phyloP scores from a whole-genome alignment of 2,888 invertebrate species.

The Caenorhabditis macrosperma region DNA sequence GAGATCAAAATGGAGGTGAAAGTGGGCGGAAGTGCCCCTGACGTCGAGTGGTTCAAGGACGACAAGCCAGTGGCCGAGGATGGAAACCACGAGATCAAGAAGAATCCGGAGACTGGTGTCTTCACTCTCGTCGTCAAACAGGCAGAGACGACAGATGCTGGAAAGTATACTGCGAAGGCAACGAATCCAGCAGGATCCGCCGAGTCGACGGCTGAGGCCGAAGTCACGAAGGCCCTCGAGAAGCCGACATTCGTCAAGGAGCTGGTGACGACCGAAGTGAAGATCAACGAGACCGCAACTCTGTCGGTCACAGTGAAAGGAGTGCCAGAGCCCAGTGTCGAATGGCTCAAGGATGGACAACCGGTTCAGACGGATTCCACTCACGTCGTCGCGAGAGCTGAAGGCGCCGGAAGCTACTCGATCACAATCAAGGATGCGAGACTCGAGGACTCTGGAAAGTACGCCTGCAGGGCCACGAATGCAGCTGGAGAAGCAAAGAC shows the following conservation, averaged over 20 bases:
- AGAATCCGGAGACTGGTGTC: constrained; percentile 84
- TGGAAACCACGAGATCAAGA: constrained; percentile 82
- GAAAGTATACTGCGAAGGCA: constrained; percentile 68
- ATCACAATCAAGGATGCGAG: constrained; percentile 81
- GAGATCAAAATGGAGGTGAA: constrained; percentile 83
- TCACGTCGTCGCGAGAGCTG: constrained; percentile 85
- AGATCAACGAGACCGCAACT: constrained; percentile 66
- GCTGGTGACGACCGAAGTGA: constrained; percentile 62
- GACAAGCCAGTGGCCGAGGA: constrained; percentile 70
- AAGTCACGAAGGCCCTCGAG: constrained; percentile 55
- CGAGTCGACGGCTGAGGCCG: constrained; percentile 61
- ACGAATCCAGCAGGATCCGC: constrained; percentile 67
- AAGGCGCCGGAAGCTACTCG: constrained; percentile 85
- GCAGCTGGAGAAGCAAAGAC: constrained; percentile 91
- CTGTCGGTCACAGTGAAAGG: constrained; percentile 71
- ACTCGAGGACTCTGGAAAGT: constrained; percentile 91
- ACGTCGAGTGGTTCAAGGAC: constrained; percentile 95
- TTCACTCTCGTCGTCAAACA: constrained; percentile 66
- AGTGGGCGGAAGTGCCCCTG: constrained; percentile 89
- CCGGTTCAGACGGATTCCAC: constrained; percentile 86
- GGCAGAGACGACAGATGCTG: constrained; percentile 62
- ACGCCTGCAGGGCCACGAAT: constrained; percentile 94
- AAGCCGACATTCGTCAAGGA: constrained; percentile 68
- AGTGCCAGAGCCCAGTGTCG: constrained; percentile 76
- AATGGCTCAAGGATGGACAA: constrained; percentile 94